These are phyloP conservation scores for Fragum whitleyi DNA, from an alignment of 2,888 invertebrate species.

Conservation along the genomic window DNA sequence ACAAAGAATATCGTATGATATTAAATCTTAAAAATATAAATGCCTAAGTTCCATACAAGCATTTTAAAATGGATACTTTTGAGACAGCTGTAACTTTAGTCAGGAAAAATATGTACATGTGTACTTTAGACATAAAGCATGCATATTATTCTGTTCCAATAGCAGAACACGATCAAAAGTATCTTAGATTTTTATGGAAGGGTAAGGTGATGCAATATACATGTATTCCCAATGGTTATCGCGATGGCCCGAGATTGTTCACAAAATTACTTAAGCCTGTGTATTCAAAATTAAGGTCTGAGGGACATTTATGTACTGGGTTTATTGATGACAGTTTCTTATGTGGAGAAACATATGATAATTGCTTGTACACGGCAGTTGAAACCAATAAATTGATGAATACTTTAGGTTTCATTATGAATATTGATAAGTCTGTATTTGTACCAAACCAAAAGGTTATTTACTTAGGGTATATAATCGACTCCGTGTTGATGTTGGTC, in stretches of 20 bases:
- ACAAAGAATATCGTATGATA: too few relatives aligned
- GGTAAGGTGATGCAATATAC: neutral
- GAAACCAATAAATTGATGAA: neutral
- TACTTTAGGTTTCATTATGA: neutral
- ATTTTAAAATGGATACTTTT: conserved; percentile 63
- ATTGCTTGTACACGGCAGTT: neutral
- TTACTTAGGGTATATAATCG: conserved; percentile 24
- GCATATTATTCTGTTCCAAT: neutral
- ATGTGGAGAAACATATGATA: neutral
- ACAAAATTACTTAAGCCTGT: neutral
- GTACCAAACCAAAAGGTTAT: conserved; percentile 3
- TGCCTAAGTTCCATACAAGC: conserved; percentile 29
- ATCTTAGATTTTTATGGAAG: neutral
- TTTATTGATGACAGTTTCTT: neutral
- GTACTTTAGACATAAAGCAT: conserved; percentile 35
- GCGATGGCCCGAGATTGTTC: neutral
- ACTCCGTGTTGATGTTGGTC: too few relatives aligned
- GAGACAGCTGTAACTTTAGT: conserved; percentile 45
- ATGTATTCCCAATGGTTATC: neutral
- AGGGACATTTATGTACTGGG: neutral
- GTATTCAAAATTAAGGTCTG: neutral
- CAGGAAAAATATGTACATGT: conserved; percentile 32
- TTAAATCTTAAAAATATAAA: conserved; percentile 52
- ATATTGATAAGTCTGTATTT: too few relatives aligned
- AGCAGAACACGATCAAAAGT: neutral